A percentile compares a stretch with the other conserved stretches of the same genome.
Evolutionary conservation across 2,888 invertebrate species (phyloP).

Genomic region (Escarpia spicata): DNA sequence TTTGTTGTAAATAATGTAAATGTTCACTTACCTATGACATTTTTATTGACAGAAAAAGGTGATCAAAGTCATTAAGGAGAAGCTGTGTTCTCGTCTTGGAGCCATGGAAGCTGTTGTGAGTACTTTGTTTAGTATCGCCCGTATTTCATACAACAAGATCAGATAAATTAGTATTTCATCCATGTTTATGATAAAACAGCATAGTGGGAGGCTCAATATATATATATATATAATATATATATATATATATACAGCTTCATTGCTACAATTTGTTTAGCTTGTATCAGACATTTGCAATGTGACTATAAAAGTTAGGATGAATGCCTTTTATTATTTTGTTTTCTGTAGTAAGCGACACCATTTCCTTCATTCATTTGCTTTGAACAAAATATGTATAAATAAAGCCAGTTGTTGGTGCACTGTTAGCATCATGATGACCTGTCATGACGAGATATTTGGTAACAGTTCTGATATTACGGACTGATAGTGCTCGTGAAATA

Average conservation of each 20-base stretch:
- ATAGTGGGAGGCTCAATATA: no score
- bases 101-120: neutral
- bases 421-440: neutral
- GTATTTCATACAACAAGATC: neutral
- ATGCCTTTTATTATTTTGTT: no score
- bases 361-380: no score
- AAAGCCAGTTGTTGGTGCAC: no score
- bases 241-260: no score
- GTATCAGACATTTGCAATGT: no score
- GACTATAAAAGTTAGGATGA: no score
- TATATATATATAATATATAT: no score
- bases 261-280: no score
- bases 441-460: neutral
- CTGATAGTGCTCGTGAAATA: neutral
- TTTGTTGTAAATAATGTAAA: no score
- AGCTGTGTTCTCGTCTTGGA: slow-evolving; percentile 38
- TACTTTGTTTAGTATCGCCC: neutral
- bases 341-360: no score
- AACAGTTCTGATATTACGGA: neutral
- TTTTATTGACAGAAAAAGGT: slow-evolving; percentile 30
- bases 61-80: slow-evolving; percentile 33
- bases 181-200: neutral
- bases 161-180: neutral
- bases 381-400: no score
- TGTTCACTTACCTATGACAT: neutral